A percentile compares a stretch with the other conserved stretches of the same genome.
These are phyloP conservation scores for Cephalopachus bancanus DNA, from an alignment of 2,797 vertebrate genomes.

Conservation along the genomic window DNA sequence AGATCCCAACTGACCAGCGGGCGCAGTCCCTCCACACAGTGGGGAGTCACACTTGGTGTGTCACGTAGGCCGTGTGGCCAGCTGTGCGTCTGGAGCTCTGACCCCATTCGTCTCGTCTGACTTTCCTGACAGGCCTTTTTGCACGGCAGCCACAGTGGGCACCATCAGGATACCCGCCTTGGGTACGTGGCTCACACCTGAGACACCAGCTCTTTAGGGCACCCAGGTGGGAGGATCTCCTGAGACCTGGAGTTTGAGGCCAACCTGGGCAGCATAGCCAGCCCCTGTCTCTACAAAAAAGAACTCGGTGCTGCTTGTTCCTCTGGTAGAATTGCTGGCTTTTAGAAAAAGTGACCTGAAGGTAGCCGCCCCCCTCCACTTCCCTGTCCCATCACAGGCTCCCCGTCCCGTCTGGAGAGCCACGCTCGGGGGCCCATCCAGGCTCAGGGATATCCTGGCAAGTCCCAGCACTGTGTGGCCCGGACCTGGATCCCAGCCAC, in stretches of 20 bases:
- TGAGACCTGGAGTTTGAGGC: no score
- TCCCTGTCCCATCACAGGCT: no score
- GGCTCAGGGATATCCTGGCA: not conserved
- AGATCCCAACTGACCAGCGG: not conserved
- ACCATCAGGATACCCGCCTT: no score
- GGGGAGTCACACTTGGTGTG: not conserved
- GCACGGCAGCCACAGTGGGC: no score
- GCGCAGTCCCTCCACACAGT: not conserved
- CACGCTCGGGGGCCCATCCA: no score
- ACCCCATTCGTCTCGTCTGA: not conserved
- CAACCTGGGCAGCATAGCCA: no score
- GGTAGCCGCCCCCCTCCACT: no score
- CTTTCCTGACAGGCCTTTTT: not conserved
- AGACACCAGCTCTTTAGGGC: no score
- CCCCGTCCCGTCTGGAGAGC: not conserved
- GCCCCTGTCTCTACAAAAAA: no score
- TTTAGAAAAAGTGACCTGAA: not conserved
- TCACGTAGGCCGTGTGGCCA: not conserved
- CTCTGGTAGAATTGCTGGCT: not conserved
- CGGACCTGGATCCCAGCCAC: not conserved
- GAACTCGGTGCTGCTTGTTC: not conserved
- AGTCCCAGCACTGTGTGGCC: not conserved
- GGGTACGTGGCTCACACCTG: no score
- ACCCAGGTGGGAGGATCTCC: no score
- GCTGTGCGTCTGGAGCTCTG: not conserved